Percentiles rank a stretch among this genome's conserved stretches.
These are phyloP conservation scores for Heterotilapia buettikoferi DNA, from an alignment of 2,113 vertebrate genomes.

Conservation along the genomic window DNA sequence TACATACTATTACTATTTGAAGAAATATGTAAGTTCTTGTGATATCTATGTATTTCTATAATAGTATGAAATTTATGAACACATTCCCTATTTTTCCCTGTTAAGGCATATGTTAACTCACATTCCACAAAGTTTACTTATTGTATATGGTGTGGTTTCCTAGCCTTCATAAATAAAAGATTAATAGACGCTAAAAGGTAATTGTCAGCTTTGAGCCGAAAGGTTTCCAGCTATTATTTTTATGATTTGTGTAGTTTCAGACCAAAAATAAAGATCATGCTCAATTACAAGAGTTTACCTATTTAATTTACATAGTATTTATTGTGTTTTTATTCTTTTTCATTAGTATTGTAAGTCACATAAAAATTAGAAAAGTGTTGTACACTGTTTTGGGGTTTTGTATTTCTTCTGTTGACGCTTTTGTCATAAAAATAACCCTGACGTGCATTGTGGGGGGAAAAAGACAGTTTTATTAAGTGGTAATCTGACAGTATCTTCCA, in stretches of 20 bases:
- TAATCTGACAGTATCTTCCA: neutral
- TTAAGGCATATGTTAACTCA: neutral
- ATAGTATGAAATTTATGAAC: neutral
- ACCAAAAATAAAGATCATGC: neutral
- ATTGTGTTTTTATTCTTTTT: neutral
- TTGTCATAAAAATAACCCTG: neutral
- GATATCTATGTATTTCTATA: neutral
- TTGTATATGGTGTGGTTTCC: neutral
- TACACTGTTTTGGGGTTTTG: neutral
- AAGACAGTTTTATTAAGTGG: neutral
- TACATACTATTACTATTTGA: neutral
- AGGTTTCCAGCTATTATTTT: neutral
- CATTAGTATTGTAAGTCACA: neutral
- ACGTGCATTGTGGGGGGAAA: accelerated
- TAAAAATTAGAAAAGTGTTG: neutral
- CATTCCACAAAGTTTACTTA: neutral
- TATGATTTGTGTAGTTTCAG: neutral
- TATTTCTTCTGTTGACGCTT: neutral
- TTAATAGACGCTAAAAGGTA: neutral
- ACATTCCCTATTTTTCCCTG: neutral
- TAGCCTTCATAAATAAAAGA: neutral
- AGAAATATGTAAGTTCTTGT: neutral
- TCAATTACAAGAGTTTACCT: neutral
- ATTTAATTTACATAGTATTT: neutral
- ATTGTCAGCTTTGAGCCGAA: neutral